These are phyloP conservation scores for Salarias fasciatus DNA, from an alignment of 2,797 vertebrate species.

Conservation along the genomic window DNA sequence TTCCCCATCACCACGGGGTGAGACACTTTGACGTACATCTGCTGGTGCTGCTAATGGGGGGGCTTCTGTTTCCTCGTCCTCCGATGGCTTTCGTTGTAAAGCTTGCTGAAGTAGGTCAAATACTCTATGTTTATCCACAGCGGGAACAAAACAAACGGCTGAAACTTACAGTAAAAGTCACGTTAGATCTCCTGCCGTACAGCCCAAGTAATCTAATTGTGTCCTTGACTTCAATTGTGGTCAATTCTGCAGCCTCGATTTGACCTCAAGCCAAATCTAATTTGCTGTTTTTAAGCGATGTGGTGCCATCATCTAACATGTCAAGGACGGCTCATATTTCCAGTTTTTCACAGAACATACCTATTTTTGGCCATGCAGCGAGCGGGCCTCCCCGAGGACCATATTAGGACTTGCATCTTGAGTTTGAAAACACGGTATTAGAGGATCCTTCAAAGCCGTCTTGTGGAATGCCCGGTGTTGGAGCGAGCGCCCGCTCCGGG, in stretches of 20 bases:
- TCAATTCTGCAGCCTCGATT: not conserved
- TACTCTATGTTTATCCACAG: too few species aligned
- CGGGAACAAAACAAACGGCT: too few species aligned
- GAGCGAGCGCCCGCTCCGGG: constrained; percentile 27
- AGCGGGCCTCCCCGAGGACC: constrained; percentile 31
- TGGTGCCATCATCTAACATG: not conserved
- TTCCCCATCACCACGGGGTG: too few species aligned
- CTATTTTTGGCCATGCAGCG: constrained; percentile 46
- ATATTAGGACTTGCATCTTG: constrained; percentile 56
- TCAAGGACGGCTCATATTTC: constrained; percentile 6
- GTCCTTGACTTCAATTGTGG: not conserved
- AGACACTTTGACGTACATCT: too few species aligned
- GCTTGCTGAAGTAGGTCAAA: too few species aligned
- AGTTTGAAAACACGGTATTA: constrained; percentile 47
- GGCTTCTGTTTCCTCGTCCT: too few species aligned
- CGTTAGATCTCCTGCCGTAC: too few species aligned
- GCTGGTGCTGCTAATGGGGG: too few species aligned
- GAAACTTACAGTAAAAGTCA: too few species aligned
- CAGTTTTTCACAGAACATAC: constrained; percentile 18
- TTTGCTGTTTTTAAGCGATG: constrained; percentile 1
- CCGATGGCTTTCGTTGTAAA: too few species aligned
- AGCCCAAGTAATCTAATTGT: not conserved
- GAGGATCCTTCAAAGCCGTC: constrained; percentile 51
- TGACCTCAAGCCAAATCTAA: not conserved
- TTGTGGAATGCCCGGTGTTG: constrained; percentile 55